A percentile compares a stretch with the other conserved stretches of the same genome.
These are phyloP conservation scores for Trematomus bernacchii DNA, from an alignment of 2,797 vertebrate genomes.

Conservation along the genomic window DNA sequence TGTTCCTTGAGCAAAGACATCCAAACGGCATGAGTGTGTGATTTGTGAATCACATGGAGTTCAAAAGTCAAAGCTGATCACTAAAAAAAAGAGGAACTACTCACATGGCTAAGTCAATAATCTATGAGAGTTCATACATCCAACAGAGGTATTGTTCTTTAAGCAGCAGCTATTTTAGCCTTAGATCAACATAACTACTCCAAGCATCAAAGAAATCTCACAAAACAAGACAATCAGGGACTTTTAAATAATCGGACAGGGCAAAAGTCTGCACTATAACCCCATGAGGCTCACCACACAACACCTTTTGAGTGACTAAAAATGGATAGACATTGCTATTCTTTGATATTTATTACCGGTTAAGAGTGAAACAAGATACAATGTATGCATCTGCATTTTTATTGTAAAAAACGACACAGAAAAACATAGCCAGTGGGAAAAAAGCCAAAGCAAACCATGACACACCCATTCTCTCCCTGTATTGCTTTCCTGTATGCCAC, in stretches of 20 bases:
- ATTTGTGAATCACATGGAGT: background rate
- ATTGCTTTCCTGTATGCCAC: conserved; percentile 20
- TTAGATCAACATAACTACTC: background rate
- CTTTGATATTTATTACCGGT: background rate
- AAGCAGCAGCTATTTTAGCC: background rate
- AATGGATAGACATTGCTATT: background rate
- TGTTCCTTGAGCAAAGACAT: conserved; percentile 8
- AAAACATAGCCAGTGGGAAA: conserved; percentile 11
- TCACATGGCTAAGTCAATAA: conserved; percentile 17
- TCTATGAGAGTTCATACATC: background rate
- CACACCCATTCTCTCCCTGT: conserved; percentile 40
- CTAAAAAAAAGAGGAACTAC: background rate
- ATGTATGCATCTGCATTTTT: background rate
- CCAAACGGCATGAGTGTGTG: background rate
- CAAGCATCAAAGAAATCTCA: background rate
- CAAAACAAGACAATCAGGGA: background rate
- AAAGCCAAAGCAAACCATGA: conserved; percentile 23
- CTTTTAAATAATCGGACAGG: background rate
- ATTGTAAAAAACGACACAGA: conserved; percentile 10
- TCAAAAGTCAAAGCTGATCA: background rate
- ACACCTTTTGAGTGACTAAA: background rate
- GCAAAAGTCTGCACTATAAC: background rate
- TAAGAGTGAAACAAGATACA: background rate
- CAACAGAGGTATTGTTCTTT: background rate
- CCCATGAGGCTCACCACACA: background rate